Base-by-base conservation (phyloP, 2,797 vertebrate species). In the Pristis pectinata region DNA sequence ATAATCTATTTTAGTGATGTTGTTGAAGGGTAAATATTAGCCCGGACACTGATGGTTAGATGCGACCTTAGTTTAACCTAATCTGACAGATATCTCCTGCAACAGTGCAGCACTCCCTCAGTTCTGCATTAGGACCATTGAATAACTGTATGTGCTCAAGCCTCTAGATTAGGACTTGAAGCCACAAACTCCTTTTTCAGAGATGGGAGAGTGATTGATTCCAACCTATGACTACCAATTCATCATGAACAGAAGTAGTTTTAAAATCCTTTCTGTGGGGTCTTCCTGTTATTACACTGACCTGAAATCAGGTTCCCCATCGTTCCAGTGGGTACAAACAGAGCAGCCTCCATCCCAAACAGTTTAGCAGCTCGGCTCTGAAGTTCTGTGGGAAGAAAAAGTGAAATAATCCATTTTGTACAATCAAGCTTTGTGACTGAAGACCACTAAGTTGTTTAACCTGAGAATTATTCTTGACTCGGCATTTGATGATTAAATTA, bases 221-320 rank as follows among this genome's bases (percentile, higher is more conserved):
- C 22, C 6, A 61, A 22, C 34, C 6, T 91, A 19, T 17, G 34
- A 8, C 10, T 64, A 41, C 34, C 9, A 24, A 17, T 67, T 41
- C 19, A 41, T 41, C 22, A 15, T 41, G n/a, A 67, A 24, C 37
- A 91, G 5, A 34, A 34, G 53, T 34, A 59, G n/a, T 7, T 41
- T 91, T 19, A 10, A 41, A 41, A 91, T 17, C n/a, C 64, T 0
- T 89, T 15, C 15, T 89, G 85, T 37, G 56, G 64, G 17, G 64
- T 67, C 27, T n/a, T 72, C 22, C 41, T 74, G 64, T 24, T 49
- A 61, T 53, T 10, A 0, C 19, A n/a, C 96, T 97, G 96, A 98
- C 98, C 98, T 85, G 98, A 97, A 9, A 98, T 98, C 95, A 98
- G 97, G 94, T 98, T 99, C 24, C 98, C 97, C 98, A 98, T 98